Evolutionary conservation across 2,888 invertebrate species (phyloP), one percentile per base, ranked within the genome.

Genomic region (Ophion obscuratus): DNA sequence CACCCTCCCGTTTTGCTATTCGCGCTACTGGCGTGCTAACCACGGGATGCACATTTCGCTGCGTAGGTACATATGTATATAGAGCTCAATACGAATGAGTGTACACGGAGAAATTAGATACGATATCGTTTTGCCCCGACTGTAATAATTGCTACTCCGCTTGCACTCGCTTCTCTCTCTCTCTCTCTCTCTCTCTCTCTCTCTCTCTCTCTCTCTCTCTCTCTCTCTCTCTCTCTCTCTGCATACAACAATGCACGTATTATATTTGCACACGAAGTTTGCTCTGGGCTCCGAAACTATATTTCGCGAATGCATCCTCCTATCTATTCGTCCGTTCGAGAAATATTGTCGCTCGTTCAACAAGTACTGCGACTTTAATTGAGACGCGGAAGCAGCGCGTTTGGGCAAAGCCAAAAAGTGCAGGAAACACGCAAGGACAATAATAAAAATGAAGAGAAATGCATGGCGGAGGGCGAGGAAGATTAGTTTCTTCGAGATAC

Each of bases 31-130:
- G 73, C 76, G 76, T 53, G 67, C 80, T 86, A 81, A 53, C 81
- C 86, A 83, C 86, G 86, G 83, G 73, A 78, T 81, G 74, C 73
- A 64, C n/a, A 77, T 59, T 27, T 57, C 57, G 7, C 53, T 17
- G 17, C 67, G 57, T 81, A 64, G 17, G 66, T 40, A 40, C 40
- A 40, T 40, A 9, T 62, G 78, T 81, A 40, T 68, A 68, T 59
- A 61, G 59, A 70, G 75, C 68, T 78, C 61, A 77, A 86, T 64
- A 77, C 68, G 81, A 57, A n/a, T 44, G 57, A 74, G 80, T 57
- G 67, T 73, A 68, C 68, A 73, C 27, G 76, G 80, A 83, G 80
- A 86, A 86, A 86, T 83, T 83, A 83, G 86, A 86, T 81, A 86
- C 83, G 77, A 70, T 83, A 86, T 86, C 83, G 81, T 81, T 81